A percentile compares a stretch with the other conserved stretches of the same genome.
phyloP scores from a whole-genome alignment of 1,140 invertebrate genomes.

The Sycobia sp. region DNA sequence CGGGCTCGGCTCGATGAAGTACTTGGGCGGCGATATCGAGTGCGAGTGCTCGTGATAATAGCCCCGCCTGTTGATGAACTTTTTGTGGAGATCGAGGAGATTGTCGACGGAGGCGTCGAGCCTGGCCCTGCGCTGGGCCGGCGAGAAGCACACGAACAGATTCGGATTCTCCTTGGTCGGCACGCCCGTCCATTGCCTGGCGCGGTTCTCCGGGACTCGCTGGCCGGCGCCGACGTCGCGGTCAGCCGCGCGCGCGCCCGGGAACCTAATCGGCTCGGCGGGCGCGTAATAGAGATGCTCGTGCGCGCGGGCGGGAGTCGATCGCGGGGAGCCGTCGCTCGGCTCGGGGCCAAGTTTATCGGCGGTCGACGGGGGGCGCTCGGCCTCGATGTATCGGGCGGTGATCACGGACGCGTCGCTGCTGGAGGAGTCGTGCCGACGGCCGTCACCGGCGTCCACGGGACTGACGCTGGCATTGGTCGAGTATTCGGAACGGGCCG shows the following conservation, averaged over 20 bases:
- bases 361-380: not conserved
- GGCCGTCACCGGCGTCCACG: conserved; percentile 33
- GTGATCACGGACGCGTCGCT: conserved; percentile 22
- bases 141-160: conserved; percentile 72
- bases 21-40: conserved; percentile 45
- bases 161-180: conserved; percentile 66
- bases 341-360: not conserved
- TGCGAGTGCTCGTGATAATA: conserved; percentile 61
- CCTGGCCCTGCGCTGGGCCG: conserved; percentile 68
- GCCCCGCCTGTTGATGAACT: conserved; percentile 68
- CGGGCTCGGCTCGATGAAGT: conserved; percentile 40
- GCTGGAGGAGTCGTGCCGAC: conserved; percentile 45
- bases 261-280: not conserved
- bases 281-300: conserved; percentile 46
- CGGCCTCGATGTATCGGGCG: not conserved
- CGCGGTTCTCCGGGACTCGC: too few species aligned
- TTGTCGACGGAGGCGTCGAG: conserved; percentile 62
- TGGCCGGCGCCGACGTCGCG: too few species aligned
- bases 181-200: conserved; percentile 62
- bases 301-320: not conserved
- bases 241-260: conserved; percentile 17
- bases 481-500: too few species aligned
- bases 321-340: not conserved
- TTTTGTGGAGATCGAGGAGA: conserved; percentile 70
- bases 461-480: too few species aligned